phyloP scores from a whole-genome alignment of 1,140 invertebrate species.

The Brachionus rotundiformis region DNA sequence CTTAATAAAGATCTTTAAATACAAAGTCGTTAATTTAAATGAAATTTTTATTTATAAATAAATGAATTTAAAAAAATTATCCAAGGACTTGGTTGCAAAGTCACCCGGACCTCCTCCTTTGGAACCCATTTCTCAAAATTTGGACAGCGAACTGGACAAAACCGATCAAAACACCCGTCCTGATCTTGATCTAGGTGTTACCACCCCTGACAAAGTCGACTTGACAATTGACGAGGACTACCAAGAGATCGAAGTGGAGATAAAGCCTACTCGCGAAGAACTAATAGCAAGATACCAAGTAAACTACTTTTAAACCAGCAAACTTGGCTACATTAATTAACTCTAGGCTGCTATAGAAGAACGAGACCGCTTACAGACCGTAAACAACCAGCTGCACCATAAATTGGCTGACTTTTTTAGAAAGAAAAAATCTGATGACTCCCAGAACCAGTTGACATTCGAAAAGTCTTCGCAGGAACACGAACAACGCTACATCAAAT shows the following conservation, averaged over 20 bases:
- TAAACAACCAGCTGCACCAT: slow-evolving; percentile 61
- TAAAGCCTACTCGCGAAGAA: slow-evolving; percentile 58
- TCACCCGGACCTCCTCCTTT: slow-evolving; percentile 36
- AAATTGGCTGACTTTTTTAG: slow-evolving; percentile 62
- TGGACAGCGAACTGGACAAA: slow-evolving; percentile 4
- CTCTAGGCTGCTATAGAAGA: slow-evolving; percentile 58
- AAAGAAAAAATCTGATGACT: slow-evolving; percentile 62
- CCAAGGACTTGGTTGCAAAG: background rate
- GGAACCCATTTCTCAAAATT: slow-evolving; percentile 28
- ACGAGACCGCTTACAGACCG: slow-evolving; percentile 59
- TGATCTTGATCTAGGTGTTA: background rate
- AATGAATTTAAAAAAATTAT: background rate
- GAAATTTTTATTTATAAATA: background rate
- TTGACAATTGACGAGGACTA: slow-evolving; percentile 42
- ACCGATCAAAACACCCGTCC: background rate
- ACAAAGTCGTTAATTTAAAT: background rate
- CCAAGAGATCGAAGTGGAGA: slow-evolving; percentile 54
- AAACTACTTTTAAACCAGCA: slow-evolving; percentile 50
- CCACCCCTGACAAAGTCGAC: slow-evolving; percentile 23
- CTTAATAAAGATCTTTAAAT: too few relatives aligned
- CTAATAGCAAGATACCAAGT: slow-evolving; percentile 62
- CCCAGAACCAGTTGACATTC: slow-evolving; percentile 56
- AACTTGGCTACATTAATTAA: background rate
- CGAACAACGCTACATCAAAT: slow-evolving; percentile 63
- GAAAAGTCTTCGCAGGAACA: slow-evolving; percentile 63